phyloP scores from a whole-genome alignment of 2,888 invertebrate species.

The Himalopsyche anomala region DNA sequence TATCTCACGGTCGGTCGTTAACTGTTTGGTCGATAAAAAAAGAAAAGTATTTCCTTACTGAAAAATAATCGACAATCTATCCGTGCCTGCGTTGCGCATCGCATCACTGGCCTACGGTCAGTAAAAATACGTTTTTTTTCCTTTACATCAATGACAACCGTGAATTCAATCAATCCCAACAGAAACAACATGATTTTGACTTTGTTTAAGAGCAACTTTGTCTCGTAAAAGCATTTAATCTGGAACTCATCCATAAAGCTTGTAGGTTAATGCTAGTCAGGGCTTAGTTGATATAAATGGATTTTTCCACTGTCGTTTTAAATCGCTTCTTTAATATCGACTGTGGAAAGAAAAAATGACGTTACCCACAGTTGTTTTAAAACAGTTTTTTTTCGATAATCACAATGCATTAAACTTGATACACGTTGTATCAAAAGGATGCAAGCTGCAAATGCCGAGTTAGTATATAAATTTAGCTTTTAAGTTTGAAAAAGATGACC shows the following conservation, averaged over 20 bases:
- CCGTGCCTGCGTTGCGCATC: not conserved
- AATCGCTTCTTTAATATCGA: too few species aligned
- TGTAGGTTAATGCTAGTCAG: too few species aligned
- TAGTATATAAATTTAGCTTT: too few species aligned
- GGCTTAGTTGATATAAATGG: too few species aligned
- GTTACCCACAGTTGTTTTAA: too few species aligned
- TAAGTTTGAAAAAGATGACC: too few species aligned
- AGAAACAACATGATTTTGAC: not conserved
- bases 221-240: not conserved
- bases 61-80: not conserved
- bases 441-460: too few species aligned
- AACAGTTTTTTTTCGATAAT: too few species aligned
- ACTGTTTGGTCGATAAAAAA: conserved; percentile 15
- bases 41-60: not conserved
- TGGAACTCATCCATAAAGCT: not conserved
- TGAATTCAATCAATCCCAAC: conserved; percentile 31
- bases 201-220: not conserved
- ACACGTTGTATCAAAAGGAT: too few species aligned
- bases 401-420: too few species aligned
- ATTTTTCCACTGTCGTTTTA: too few species aligned
- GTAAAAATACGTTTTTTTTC: not conserved
- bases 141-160: not conserved
- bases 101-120: not conserved
- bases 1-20: not conserved
- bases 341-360: too few species aligned